phyloP scores from a whole-genome alignment of 2,113 vertebrate species.

The Trematomus loennbergii region DNA sequence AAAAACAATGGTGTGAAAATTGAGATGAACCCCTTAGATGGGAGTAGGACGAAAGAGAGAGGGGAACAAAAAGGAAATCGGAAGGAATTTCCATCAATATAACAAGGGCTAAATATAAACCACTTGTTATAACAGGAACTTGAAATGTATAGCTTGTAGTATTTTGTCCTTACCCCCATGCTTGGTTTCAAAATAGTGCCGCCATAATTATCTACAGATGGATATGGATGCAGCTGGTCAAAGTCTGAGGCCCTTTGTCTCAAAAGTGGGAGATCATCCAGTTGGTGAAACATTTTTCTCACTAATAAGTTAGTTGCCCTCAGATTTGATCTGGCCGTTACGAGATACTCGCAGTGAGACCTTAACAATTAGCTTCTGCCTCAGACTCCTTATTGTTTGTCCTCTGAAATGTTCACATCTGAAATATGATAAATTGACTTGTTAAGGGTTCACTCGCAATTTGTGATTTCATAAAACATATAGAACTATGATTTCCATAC shows the following conservation, averaged over 20 bases:
- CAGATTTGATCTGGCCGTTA: constrained; percentile 59
- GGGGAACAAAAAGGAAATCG: constrained; percentile 40
- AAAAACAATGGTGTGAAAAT: constrained; percentile 80
- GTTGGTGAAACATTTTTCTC: constrained; percentile 56
- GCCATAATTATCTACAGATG: constrained; percentile 85
- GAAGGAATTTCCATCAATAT: constrained; percentile 77
- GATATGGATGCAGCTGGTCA: constrained; percentile 78
- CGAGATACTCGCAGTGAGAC: constrained; percentile 52
- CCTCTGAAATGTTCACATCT: constrained; percentile 27
- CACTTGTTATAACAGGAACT: constrained; percentile 88
- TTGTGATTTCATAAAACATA: constrained; percentile 11
- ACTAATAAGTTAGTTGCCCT: constrained; percentile 55
- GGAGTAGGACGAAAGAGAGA: constrained; percentile 17
- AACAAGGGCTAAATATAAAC: constrained; percentile 82
- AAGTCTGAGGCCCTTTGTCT: constrained; percentile 36
- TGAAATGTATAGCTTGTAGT: constrained; percentile 86
- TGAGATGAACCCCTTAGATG: constrained; percentile 58
- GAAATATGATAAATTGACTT: constrained; percentile 9
- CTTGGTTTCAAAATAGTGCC: constrained; percentile 83
- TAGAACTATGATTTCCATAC: not conserved
- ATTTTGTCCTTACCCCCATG: constrained; percentile 82
- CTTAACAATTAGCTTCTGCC: constrained; percentile 43
- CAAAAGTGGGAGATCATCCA: constrained; percentile 53
- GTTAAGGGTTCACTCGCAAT: constrained; percentile 9
- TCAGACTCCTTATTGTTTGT: constrained; percentile 6